Base-by-base conservation (phyloP, 1,140 invertebrate genomes). In the Philopotamus ludificatus region DNA sequence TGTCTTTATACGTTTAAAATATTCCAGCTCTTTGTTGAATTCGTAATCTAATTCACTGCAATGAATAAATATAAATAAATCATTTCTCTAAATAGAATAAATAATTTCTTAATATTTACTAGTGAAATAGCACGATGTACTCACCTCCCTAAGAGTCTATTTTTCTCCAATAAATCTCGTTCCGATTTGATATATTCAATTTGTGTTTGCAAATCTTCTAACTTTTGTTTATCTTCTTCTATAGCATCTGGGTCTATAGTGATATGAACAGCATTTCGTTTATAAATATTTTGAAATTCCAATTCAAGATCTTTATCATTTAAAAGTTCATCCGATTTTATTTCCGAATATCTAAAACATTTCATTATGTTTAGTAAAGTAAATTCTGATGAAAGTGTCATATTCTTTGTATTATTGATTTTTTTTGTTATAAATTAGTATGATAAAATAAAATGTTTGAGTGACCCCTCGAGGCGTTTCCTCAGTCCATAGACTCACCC, bases 21-120 rank as follows among this genome's bases (percentile, higher is more conserved):
- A 15, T 39, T 55, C 53, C 26, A 55, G 16, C 15, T 55, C 21
- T 55, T 39, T 55, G 23, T 20, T 25, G 41, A 55, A 55, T 55
- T 34, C 20, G 3, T 15, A 34, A 41, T 39, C 25, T 20, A 55
- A 20, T 18, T 55, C 26, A 39, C 53, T 55, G 18, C 20, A 55
- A 55, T 39, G 34, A 10, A 34, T 20, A 53, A 8, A 53, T 15
- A 18, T 53, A 8, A 21, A 22, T n/a, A n/a, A 34, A 39, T 53
- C 1, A 53, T 3, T 15, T 22, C 28, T 10, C 22, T 1, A 55
- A 15, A 3, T 55, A 20, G 28, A 34, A 7, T 7, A 34, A 34
- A 34, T 34, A 34, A 7, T 4, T 34, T 34, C 4, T 34, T 34
- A 7, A 34, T 7, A 7, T 34, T 34, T 34, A 34, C 28, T 7